Percentiles rank a stretch among this genome's conserved stretches.
These are phyloP conservation scores for Anabacerthia variegaticeps DNA, from an alignment of 2,797 vertebrate genomes.

Conservation along the genomic window DNA sequence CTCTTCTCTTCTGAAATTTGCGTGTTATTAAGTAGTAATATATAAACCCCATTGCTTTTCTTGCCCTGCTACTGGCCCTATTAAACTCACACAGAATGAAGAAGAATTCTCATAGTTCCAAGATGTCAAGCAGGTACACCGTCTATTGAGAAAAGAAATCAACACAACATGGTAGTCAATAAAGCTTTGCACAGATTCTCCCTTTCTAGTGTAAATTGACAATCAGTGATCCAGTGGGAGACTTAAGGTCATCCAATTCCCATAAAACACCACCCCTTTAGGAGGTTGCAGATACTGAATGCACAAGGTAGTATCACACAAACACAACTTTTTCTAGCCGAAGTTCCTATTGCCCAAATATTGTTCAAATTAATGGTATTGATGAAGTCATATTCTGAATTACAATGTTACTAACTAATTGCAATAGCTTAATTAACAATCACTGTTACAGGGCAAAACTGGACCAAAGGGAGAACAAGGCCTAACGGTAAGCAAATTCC, in stretches of 20 bases:
- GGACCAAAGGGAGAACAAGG: conserved; percentile 87
- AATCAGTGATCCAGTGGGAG: background rate
- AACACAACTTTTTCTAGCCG: background rate
- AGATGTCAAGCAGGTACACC: background rate
- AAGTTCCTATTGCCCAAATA: background rate
- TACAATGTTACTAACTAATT: background rate
- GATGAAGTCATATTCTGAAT: background rate
- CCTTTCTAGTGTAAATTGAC: background rate
- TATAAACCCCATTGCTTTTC: background rate
- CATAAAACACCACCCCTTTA: background rate
- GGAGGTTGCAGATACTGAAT: background rate
- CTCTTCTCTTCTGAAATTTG: background rate
- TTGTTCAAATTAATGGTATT: background rate
- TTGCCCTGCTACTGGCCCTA: background rate
- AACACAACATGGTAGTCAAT: background rate
- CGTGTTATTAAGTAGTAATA: background rate
- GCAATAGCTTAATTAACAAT: conserved; percentile 4
- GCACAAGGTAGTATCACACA: background rate
- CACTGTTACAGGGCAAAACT: conserved; percentile 78
- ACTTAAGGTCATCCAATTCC: background rate
- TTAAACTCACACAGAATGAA: background rate
- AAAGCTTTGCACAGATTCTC: background rate
- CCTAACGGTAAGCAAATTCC: conserved; percentile 83
- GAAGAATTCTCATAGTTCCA: background rate
- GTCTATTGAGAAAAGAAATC: background rate